These are phyloP conservation scores for Bombyx mori DNA, from an alignment of 1,140 invertebrate genomes.

Conservation along the genomic window DNA sequence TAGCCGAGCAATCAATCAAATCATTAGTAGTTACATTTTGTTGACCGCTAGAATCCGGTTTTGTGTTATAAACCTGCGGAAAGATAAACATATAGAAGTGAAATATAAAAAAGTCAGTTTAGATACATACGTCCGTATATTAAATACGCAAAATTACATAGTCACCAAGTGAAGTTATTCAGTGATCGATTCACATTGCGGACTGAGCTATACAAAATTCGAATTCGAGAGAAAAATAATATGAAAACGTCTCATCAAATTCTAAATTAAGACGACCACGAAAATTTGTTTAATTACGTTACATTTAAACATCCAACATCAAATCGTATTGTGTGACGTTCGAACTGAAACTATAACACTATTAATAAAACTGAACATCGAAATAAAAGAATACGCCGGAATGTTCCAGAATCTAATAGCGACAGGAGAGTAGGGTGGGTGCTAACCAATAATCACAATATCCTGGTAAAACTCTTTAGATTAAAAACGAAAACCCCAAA, in stretches of 20 bases:
- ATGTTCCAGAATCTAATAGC: conserved; percentile 57
- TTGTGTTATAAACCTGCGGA: conserved; percentile 73
- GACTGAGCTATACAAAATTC: conserved; percentile 47
- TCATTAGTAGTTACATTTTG: conserved; percentile 70
- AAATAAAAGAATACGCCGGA: conserved; percentile 23
- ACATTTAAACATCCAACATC: too few relatives aligned
- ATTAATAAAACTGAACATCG: conserved; percentile 25
- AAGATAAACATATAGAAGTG: conserved; percentile 67
- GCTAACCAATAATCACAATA: conserved; percentile 56
- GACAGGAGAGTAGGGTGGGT: conserved; percentile 53
- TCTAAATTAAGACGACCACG: too few relatives aligned
- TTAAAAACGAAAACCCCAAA: too few relatives aligned
- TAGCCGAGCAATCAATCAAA: conserved; percentile 55
- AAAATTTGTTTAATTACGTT: too few relatives aligned
- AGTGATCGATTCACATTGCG: conserved; percentile 46
- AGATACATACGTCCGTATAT: conserved; percentile 17
- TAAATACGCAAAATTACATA: too few relatives aligned
- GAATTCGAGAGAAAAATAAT: too few relatives aligned
- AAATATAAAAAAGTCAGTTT: conserved; percentile 35
- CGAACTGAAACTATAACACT: neutral
- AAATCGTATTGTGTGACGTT: too few relatives aligned
- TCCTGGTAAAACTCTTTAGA: conserved; percentile 28
- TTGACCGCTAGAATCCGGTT: conserved; percentile 71
- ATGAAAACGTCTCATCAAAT: too few relatives aligned
- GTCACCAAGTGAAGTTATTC: conserved; percentile 23